A percentile compares a stretch with the other conserved stretches of the same genome.
Conservation (phyloP, 1,140 invertebrate genomes). For the Pygmarrhopalites habei region DNA sequence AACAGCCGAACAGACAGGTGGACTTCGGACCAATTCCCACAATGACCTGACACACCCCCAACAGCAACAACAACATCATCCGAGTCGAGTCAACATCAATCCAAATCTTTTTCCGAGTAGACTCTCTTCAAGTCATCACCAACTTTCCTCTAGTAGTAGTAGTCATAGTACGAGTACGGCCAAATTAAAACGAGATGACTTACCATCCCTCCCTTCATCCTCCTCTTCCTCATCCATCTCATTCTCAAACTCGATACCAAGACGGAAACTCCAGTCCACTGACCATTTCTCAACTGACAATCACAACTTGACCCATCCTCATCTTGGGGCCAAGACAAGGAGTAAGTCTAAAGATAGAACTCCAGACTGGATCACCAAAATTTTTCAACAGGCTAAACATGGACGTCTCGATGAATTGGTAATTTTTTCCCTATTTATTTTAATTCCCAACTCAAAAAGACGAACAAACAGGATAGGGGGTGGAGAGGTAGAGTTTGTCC, state of each 20-base stretch:
- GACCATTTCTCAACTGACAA: not conserved
- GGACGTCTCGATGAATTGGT: slow-evolving; percentile 45
- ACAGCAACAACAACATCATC: not conserved
- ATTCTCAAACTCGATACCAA: too few species aligned
- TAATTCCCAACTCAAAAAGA: too few species aligned
- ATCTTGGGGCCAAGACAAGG: not conserved
- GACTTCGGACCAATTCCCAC: too few species aligned
- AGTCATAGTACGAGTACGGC: not conserved
- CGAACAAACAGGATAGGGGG: too few species aligned
- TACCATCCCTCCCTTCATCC: too few species aligned
- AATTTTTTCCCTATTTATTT: too few species aligned
- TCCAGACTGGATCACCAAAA: slow-evolving; percentile 46
- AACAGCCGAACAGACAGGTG: not conserved
- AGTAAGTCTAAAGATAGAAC: slow-evolving; percentile 38
- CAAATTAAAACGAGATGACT: not conserved
- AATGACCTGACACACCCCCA: too few species aligned
- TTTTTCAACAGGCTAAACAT: slow-evolving; percentile 44
- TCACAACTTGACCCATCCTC: not conserved
- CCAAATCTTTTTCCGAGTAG: not conserved
- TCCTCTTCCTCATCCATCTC: not conserved
- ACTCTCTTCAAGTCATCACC: not conserved
- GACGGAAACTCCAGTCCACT: not conserved
- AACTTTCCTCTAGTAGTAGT: not conserved
- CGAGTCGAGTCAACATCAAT: not conserved
- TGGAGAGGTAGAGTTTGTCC: too few species aligned